Evolutionary conservation across 2,888 invertebrate species (phyloP).

Genomic region (Seira sanloemensis): DNA sequence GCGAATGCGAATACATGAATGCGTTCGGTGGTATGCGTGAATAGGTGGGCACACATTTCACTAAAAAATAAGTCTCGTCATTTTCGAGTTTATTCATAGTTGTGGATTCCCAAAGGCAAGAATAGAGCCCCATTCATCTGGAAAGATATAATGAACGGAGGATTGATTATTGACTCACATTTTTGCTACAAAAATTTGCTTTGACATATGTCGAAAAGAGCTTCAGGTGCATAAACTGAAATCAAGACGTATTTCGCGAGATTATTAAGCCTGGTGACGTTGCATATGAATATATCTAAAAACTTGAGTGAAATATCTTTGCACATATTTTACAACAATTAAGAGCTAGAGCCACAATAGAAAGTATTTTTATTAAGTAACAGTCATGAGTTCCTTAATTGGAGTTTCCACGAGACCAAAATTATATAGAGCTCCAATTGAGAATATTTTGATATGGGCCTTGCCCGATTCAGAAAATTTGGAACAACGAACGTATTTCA

Average conservation of each 20-base stretch:
- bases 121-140: constrained; percentile 25
- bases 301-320: too few species aligned
- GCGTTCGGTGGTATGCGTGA: background rate
- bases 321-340: too few species aligned
- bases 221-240: background rate
- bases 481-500: too few species aligned
- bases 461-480: too few species aligned
- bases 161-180: constrained; percentile 27
- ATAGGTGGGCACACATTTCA: background rate
- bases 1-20: background rate
- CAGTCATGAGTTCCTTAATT: too few species aligned
- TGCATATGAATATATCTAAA: too few species aligned
- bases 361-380: too few species aligned
- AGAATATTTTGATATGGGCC: too few species aligned
- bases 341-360: too few species aligned
- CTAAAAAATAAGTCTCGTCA: background rate
- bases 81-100: background rate
- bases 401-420: too few species aligned
- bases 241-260: background rate
- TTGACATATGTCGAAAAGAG: background rate
- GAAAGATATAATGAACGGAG: constrained; percentile 61
- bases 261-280: too few species aligned
- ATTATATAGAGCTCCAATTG: too few species aligned
- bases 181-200: background rate
- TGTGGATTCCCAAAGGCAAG: background rate